These are phyloP conservation scores for Tethea ocularis DNA, from an alignment of 2,888 invertebrate species.

Conservation along the genomic window DNA sequence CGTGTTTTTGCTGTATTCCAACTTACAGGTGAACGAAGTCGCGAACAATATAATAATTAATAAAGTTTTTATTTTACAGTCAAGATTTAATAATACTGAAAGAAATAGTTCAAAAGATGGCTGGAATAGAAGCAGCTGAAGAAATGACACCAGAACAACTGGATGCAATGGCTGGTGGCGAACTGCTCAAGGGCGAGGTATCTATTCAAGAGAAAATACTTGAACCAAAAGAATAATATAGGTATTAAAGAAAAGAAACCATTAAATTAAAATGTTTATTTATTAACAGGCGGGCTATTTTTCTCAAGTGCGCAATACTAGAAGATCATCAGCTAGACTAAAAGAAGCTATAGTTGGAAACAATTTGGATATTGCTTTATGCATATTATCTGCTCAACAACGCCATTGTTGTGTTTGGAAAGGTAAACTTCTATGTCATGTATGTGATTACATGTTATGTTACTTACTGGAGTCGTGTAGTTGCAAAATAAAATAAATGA, in stretches of 20 bases:
- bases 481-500: background rate
- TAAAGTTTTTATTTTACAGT: too few species aligned
- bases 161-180: conserved; percentile 98
- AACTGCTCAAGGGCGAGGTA: conserved; percentile 96
- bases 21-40: too few species aligned
- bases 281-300: conserved; percentile 95
- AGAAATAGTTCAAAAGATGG: conserved; percentile 99
- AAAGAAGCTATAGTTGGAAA: conserved; percentile 98
- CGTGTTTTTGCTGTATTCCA: too few species aligned
- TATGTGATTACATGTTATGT: background rate
- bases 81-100: conserved; percentile 96
- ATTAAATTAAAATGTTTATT: conserved; percentile 5
- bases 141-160: conserved; percentile 98
- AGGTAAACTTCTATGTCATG: conserved; percentile 71
- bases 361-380: conserved; percentile 96
- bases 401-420: conserved; percentile 94
- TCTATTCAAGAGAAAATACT: conserved; percentile 14
- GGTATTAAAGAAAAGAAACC: background rate
- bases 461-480: background rate
- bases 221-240: background rate
- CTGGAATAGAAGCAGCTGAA: conserved; percentile 98
- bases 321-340: conserved; percentile 96
- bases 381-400: conserved; percentile 98
- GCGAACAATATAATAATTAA: too few species aligned
- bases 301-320: conserved; percentile 97